These are phyloP conservation scores for Epizoanthus rinbou DNA, from an alignment of 92 coral and sea anemone species.

Conservation along the genomic window DNA sequence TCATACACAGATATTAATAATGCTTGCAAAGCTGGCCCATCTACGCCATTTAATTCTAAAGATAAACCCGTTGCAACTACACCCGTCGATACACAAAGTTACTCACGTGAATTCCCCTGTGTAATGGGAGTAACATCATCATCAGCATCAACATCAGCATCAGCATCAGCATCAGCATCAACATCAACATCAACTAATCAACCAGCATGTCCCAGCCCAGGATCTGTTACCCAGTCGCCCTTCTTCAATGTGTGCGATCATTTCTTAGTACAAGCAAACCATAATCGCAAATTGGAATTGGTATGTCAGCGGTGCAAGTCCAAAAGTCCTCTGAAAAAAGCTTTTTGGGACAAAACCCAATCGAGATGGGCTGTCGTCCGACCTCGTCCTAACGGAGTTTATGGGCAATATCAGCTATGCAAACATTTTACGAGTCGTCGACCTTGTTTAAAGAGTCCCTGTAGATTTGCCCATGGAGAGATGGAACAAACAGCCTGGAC, in stretches of 20 bases:
- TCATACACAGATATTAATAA: background rate
- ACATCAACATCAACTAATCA: background rate
- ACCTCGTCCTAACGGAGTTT: constrained; percentile 47
- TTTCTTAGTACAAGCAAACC: background rate
- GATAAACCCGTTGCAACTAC: background rate
- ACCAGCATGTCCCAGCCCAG: background rate
- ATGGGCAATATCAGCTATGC: constrained; percentile 56
- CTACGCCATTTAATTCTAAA: background rate
- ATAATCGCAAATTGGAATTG: background rate
- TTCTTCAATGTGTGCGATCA: constrained; percentile 20
- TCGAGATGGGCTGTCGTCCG: constrained; percentile 61
- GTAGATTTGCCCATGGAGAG: constrained; percentile 83
- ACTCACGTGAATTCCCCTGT: background rate
- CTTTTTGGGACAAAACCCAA: constrained; percentile 57
- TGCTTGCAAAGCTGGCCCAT: background rate
- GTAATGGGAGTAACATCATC: background rate
- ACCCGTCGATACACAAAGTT: background rate
- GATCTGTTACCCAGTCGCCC: background rate
- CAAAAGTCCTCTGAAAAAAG: constrained; percentile 48
- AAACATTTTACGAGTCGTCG: constrained; percentile 35
- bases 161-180: too few relatives aligned
- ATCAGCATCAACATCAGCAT: too few relatives aligned
- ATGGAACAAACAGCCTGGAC: constrained; percentile 68
- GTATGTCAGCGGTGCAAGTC: constrained; percentile 64
- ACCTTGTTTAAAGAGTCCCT: constrained; percentile 46